Percentiles rank a stretch among this genome's conserved stretches.
Evolutionary conservation across 2,797 vertebrate species (phyloP).

Genomic region (Acrossocheilus fasciatus): DNA sequence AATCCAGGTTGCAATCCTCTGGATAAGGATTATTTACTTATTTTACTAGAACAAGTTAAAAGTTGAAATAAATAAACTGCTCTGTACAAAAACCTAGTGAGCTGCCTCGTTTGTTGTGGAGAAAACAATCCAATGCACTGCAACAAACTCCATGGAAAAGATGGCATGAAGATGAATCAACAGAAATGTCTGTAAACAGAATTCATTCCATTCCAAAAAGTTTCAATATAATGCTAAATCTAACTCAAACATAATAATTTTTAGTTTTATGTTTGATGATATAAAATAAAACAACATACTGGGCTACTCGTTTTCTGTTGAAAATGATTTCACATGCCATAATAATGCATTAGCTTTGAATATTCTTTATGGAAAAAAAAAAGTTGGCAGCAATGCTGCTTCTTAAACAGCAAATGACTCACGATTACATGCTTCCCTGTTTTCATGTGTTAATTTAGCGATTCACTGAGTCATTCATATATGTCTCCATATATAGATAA

Average conservation of each 20-base stretch:
- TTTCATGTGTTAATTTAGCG: background rate
- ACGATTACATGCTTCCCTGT: background rate
- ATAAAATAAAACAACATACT: background rate
- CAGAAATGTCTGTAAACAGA: background rate
- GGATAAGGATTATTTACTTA: background rate
- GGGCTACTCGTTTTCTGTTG: background rate
- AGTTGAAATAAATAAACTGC: background rate
- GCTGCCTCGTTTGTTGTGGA: background rate
- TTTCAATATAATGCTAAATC: background rate
- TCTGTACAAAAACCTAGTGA: background rate
- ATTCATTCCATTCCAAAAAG: background rate
- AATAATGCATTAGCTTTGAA: background rate
- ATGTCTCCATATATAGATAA: background rate
- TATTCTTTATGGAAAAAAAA: no score
- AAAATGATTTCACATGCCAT: background rate
- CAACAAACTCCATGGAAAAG: background rate
- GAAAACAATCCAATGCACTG: background rate
- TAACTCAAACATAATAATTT: background rate
- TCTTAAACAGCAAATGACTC: background rate
- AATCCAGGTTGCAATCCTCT: background rate
- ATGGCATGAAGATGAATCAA: background rate
- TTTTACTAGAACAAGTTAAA: background rate
- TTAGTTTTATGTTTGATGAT: background rate
- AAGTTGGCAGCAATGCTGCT: background rate
- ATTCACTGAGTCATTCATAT: background rate